Evolutionary conservation across 2,113 vertebrate genomes (phyloP).

Genomic region (Pyrgilauda ruficollis): DNA sequence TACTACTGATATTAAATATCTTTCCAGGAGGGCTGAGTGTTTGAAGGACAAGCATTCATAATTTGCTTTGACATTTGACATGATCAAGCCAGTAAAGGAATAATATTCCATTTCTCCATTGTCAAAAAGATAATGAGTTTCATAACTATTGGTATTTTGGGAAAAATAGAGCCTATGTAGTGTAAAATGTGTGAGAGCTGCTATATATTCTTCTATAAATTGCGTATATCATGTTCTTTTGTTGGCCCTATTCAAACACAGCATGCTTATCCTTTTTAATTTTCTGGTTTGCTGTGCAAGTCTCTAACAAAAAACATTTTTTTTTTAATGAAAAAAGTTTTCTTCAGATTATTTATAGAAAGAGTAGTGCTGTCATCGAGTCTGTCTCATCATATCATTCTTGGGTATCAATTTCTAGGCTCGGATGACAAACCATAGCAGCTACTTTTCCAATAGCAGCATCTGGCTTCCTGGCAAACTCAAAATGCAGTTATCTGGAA

Average conservation of each 20-base stretch:
- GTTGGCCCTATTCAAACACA: slow-evolving; percentile 38
- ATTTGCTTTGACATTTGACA: slow-evolving; percentile 63
- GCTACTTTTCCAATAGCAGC: slow-evolving; percentile 76
- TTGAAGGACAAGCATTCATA: slow-evolving; percentile 53
- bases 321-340: background rate
- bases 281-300: slow-evolving; percentile 59
- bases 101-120: slow-evolving; percentile 17
- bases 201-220: slow-evolving; percentile 38
- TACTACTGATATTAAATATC: background rate
- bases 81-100: slow-evolving; percentile 29
- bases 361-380: slow-evolving; percentile 39
- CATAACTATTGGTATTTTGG: slow-evolving; percentile 9
- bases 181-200: background rate
- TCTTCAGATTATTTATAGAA: slow-evolving; percentile 56
- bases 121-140: slow-evolving; percentile 58
- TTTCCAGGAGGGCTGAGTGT: slow-evolving; percentile 21
- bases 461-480: slow-evolving; percentile 74
- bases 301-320: background rate
- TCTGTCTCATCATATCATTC: slow-evolving; percentile 58
- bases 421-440: slow-evolving; percentile 74
- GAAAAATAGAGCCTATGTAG: background rate
- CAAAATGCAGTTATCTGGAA: slow-evolving; percentile 41
- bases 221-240: background rate
- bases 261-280: slow-evolving; percentile 40
- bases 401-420: slow-evolving; percentile 68